Conservation (phyloP, 2,113 vertebrate genomes). For the Notarius lentiginosus region DNA sequence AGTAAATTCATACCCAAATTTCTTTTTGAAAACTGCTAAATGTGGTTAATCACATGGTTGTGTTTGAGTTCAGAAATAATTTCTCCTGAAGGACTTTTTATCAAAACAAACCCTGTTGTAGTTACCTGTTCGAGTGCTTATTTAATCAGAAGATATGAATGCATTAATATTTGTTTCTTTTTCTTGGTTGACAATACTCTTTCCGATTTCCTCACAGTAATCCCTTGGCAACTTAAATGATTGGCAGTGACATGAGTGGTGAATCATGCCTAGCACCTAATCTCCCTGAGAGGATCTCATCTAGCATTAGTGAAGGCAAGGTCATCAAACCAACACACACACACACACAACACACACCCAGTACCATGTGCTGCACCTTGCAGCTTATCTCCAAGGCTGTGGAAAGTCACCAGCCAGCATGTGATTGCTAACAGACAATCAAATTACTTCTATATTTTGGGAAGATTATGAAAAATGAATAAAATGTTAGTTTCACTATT, state of each 20-base stretch:
- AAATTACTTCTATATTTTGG: neutral
- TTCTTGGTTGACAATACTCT: neutral
- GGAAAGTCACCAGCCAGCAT: constrained; percentile 34
- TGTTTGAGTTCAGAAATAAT: neutral
- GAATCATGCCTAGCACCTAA: constrained; percentile 53
- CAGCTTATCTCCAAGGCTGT: constrained; percentile 27
- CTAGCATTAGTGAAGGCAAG: constrained; percentile 48
- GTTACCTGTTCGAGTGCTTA: neutral
- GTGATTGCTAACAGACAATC: neutral
- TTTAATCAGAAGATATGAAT: neutral
- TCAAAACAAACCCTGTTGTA: neutral
- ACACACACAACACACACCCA: neutral
- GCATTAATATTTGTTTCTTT: neutral
- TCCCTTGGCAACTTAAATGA: constrained; percentile 44
- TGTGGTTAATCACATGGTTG: neutral
- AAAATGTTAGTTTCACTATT: neutral
- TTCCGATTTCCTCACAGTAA: constrained; percentile 16
- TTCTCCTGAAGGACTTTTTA: neutral
- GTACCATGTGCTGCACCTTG: neutral
- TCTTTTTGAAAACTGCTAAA: neutral
- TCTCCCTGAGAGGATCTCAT: constrained; percentile 55
- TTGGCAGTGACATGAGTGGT: constrained; percentile 54
- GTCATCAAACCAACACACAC: constrained; percentile 31
- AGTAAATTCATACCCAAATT: neutral
- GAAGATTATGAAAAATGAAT: neutral